Percentiles rank a stretch among this genome's conserved stretches.
Conservation (phyloP, 2,113 vertebrate species). For the Symphodus melops region DNA sequence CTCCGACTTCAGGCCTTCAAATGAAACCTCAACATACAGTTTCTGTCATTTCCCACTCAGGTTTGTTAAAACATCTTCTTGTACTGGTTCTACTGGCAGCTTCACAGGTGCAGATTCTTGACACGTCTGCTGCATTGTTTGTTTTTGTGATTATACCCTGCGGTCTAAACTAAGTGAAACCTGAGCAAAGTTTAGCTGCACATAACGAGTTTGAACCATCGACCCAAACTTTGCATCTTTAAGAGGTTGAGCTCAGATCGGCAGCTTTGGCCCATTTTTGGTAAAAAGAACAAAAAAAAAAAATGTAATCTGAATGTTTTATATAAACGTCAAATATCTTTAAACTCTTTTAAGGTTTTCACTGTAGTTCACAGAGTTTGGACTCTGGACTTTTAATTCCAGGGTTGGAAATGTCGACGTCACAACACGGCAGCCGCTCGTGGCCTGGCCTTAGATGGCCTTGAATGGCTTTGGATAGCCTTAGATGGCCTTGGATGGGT, state of each 20-base stretch:
- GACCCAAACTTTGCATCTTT: not conserved
- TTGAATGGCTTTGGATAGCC: not conserved
- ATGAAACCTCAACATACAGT: too few species aligned
- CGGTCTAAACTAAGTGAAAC: too few species aligned
- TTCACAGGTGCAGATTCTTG: too few species aligned
- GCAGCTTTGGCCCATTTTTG: not conserved
- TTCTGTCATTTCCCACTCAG: too few species aligned
- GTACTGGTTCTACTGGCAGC: too few species aligned
- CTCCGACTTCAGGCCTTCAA: too few species aligned
- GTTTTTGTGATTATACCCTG: too few species aligned
- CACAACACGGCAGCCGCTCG: not conserved
- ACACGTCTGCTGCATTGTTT: too few species aligned
- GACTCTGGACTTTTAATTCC: conserved; percentile 48
- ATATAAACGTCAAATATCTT: conserved; percentile 7
- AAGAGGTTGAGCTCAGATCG: not conserved
- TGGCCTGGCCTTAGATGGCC: not conserved
- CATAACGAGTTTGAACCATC: not conserved
- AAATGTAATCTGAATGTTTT: conserved; percentile 2
- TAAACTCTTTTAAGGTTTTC: not conserved
- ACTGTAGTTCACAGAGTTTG: not conserved
- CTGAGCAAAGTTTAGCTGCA: too few species aligned
- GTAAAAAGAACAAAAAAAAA: conserved; percentile 24
- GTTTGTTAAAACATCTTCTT: too few species aligned
- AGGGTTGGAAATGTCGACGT: conserved; percentile 18
- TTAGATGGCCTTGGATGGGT: not conserved